phyloP scores from a whole-genome alignment of 2,113 vertebrate genomes.

The Pica pica region DNA sequence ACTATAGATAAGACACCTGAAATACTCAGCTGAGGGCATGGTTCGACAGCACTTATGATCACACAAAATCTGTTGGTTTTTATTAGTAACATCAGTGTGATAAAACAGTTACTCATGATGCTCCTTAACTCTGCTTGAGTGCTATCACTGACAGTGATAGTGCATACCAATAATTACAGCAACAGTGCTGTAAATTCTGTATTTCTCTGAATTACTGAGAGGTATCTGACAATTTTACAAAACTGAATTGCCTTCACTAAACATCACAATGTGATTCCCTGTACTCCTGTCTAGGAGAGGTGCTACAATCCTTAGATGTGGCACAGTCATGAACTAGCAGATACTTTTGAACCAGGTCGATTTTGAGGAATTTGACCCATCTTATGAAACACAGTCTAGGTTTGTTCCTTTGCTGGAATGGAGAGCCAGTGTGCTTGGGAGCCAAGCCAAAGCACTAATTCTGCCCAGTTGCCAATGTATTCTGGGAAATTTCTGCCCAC shows the following conservation, averaged over 20 bases:
- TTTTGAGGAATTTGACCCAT: neutral
- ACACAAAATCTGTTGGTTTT: neutral
- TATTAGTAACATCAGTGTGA: neutral
- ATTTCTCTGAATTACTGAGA: neutral
- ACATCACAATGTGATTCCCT: neutral
- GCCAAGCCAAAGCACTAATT: conserved; percentile 25
- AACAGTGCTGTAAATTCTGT: neutral
- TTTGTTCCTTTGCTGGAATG: neutral
- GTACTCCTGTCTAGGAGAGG: neutral
- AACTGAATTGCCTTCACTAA: neutral
- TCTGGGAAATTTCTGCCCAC: conserved; percentile 63
- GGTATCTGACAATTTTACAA: neutral
- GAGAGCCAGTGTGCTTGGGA: conserved; percentile 8
- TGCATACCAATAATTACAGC: neutral
- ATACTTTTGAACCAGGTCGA: neutral
- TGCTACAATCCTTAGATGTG: neutral
- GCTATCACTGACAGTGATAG: neutral
- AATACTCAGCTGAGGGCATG: neutral
- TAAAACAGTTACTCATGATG: neutral
- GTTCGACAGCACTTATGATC: neutral
- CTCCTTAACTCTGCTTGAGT: neutral
- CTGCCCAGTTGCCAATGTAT: conserved; percentile 38
- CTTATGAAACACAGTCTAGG: neutral
- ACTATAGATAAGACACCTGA: neutral
- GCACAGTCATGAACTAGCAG: neutral